A percentile compares a stretch with the other conserved stretches of the same genome.
Evolutionary conservation across 2,888 invertebrate species (phyloP).

Genomic region (Hydraecia micacea): DNA sequence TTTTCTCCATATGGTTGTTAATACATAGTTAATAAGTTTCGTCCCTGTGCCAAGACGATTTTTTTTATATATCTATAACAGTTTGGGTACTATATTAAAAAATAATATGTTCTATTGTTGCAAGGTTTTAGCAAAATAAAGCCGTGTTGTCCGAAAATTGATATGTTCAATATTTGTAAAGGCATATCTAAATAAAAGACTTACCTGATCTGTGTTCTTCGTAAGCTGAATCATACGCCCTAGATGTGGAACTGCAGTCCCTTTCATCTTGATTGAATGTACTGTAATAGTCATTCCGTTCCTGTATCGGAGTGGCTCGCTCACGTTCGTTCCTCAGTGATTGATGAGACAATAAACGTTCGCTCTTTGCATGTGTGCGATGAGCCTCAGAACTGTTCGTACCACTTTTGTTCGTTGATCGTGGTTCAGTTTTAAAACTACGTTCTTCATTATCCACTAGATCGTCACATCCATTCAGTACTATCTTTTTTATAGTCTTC

Average conservation of each 20-base stretch:
- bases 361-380: slow-evolving; percentile 53
- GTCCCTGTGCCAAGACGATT: background rate
- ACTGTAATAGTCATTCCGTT: slow-evolving; percentile 70
- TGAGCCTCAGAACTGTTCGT: slow-evolving; percentile 48
- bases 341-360: slow-evolving; percentile 62
- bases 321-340: slow-evolving; percentile 68
- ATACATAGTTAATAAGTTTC: background rate
- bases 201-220: slow-evolving; percentile 69
- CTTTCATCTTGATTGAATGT: slow-evolving; percentile 70
- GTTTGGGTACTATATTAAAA: background rate
- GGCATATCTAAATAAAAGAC: slow-evolving; percentile 48
- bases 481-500: slow-evolving; percentile 86
- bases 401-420: slow-evolving; percentile 35
- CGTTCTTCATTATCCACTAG: slow-evolving; percentile 60
- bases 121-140: background rate
- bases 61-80: background rate
- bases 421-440: slow-evolving; percentile 48
- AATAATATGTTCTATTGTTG: background rate
- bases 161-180: background rate
- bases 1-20: background rate
- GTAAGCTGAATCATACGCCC: slow-evolving; percentile 65
- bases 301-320: slow-evolving; percentile 68
- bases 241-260: slow-evolving; percentile 62
- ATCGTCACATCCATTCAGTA: slow-evolving; percentile 82
- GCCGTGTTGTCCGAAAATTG: background rate